These are phyloP conservation scores for Apodemia hepburni DNA, from an alignment of 2,888 invertebrate species.

Conservation along the genomic window DNA sequence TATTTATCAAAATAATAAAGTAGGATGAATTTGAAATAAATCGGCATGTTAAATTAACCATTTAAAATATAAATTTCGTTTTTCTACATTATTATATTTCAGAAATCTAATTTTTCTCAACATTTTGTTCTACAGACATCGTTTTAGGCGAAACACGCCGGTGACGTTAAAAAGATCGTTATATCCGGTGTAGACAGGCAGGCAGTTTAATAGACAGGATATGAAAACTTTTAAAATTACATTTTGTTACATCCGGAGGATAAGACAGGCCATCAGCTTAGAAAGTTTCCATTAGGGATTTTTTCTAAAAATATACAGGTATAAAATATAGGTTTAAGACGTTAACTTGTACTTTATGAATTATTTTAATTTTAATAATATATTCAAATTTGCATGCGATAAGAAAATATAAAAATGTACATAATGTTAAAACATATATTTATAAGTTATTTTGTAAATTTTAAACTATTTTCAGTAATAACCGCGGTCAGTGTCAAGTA, in stretches of 20 bases:
- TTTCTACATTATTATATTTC: neutral
- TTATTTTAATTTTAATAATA: neutral
- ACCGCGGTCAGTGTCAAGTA: neutral
- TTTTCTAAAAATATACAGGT: constrained; percentile 3
- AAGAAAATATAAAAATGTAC: neutral
- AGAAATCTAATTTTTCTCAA: constrained; percentile 6
- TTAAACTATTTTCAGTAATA: constrained; percentile 7
- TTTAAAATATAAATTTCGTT: neutral
- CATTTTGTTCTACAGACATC: constrained; percentile 6
- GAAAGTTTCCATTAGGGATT: constrained; percentile 2
- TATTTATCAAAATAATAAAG: constrained; percentile 6
- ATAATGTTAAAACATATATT: neutral
- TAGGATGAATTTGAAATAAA: constrained; percentile 1
- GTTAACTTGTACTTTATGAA: neutral
- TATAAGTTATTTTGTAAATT: constrained; percentile 6
- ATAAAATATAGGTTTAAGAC: neutral
- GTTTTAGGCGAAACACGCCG: neutral
- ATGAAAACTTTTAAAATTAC: no score
- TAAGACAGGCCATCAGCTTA: no score
- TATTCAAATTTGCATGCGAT: neutral
- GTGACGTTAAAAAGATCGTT: neutral
- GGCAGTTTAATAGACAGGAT: no score
- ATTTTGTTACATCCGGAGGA: no score
- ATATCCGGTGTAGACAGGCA: neutral
- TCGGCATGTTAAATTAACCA: neutral